Conservation (phyloP, 2,888 invertebrate genomes). For the Drosophila silvestris region DNA sequence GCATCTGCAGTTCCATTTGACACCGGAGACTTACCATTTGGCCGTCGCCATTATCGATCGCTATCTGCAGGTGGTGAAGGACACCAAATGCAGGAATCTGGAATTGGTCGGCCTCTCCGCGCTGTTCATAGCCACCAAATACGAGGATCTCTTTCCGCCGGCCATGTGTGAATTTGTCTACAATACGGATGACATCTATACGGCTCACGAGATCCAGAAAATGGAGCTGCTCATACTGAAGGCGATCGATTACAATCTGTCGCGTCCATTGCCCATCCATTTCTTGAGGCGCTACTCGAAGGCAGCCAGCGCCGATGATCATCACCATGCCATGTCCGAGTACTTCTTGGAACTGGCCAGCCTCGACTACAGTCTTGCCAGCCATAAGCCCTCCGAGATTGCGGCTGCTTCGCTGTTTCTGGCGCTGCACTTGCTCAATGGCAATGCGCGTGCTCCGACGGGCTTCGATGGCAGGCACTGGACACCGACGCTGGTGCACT, state of each 20-base stretch:
- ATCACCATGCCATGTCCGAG: constrained; percentile 93
- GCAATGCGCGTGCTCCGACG: constrained; percentile 63
- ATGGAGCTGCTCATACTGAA: constrained; percentile 93
- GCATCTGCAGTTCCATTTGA: constrained; percentile 92
- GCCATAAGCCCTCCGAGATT: constrained; percentile 92
- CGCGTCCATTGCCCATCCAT: constrained; percentile 94
- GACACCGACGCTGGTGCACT: constrained; percentile 91
- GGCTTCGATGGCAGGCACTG: constrained; percentile 86
- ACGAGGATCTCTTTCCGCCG: constrained; percentile 96
- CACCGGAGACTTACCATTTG: constrained; percentile 86
- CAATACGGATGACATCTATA: constrained; percentile 95
- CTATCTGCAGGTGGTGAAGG: constrained; percentile 89
- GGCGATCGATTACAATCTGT: constrained; percentile 92
- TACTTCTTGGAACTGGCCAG: constrained; percentile 95
- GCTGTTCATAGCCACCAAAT: constrained; percentile 96
- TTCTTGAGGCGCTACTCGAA: constrained; percentile 93
- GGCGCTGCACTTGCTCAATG: constrained; percentile 81
- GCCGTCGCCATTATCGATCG: constrained; percentile 95
- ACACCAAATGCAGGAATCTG: constrained; percentile 89
- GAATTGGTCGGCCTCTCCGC: constrained; percentile 96
- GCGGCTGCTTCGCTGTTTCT: constrained; percentile 86
- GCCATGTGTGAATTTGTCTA: constrained; percentile 95
- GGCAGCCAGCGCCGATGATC: constrained; percentile 87
- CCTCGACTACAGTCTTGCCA: constrained; percentile 92
- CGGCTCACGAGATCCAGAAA: constrained; percentile 90